Evolutionary conservation across 2,113 vertebrate species (phyloP).

Genomic region (Geococcyx californianus): DNA sequence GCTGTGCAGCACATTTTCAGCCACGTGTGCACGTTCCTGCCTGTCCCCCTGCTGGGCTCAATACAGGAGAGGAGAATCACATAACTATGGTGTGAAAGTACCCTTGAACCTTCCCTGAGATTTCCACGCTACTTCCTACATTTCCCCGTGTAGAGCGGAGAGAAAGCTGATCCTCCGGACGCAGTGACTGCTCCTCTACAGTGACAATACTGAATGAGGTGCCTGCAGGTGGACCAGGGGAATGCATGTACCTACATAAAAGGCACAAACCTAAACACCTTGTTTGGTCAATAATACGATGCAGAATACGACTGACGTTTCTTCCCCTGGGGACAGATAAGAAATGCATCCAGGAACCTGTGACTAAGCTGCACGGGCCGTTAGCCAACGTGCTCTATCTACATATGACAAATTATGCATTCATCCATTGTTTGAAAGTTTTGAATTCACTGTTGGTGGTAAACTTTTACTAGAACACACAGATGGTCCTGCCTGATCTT

Average conservation of each 20-base stretch:
- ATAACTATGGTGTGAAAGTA: fast-evolving
- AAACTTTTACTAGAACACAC: slow-evolving; percentile 81
- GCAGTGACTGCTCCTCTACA: background rate
- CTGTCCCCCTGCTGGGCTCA: background rate
- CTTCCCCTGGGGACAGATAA: background rate
- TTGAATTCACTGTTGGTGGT: slow-evolving; percentile 63
- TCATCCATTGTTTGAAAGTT: slow-evolving; percentile 67
- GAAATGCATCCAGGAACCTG: background rate
- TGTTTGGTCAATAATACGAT: background rate
- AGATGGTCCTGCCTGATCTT: slow-evolving; percentile 85
- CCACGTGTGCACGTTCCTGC: background rate
- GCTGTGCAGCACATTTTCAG: fast-evolving
- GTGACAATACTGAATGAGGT: background rate
- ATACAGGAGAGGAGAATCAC: background rate
- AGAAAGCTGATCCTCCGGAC: background rate
- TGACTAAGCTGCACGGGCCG: slow-evolving; percentile 20
- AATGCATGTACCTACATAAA: background rate
- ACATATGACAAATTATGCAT: slow-evolving; percentile 7
- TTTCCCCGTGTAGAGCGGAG: fast-evolving
- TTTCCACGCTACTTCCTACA: background rate
- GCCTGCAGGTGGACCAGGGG: background rate
- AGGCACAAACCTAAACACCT: background rate
- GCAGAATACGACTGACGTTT: background rate
- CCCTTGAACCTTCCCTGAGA: background rate
- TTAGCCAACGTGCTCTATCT: background rate